phyloP scores from a whole-genome alignment of 2,888 invertebrate genomes.

The Eudemis profundana region DNA sequence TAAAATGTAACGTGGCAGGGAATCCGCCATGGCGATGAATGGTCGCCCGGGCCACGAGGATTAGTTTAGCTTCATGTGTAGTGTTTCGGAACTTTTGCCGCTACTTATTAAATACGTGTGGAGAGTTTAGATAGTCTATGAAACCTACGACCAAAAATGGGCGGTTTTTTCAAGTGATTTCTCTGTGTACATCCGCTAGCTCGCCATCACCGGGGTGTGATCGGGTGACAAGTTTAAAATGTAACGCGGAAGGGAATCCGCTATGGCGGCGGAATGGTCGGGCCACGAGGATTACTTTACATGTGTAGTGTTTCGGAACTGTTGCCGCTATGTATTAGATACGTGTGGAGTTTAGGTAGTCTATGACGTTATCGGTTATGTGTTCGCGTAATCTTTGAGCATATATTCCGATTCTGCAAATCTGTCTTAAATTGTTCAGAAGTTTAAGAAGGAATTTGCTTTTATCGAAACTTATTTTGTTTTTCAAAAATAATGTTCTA shows the following conservation, averaged over 20 bases:
- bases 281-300: constrained; percentile 34
- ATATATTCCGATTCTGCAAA: too few species aligned
- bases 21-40: constrained; percentile 41
- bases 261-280: constrained; percentile 33
- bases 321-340: neutral
- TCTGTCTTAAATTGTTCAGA: too few species aligned
- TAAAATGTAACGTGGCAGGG: constrained; percentile 51
- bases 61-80: constrained; percentile 34
- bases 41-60: constrained; percentile 22
- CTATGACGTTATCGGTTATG: too few species aligned
- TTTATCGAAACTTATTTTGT: too few species aligned
- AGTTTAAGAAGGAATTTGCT: too few species aligned
- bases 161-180: neutral
- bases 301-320: constrained; percentile 22
- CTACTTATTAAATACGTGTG: too few species aligned
- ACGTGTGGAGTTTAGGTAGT: too few species aligned
- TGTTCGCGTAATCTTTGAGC: too few species aligned
- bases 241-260: constrained; percentile 49
- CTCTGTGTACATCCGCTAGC: constrained; percentile 2
- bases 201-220: constrained; percentile 54
- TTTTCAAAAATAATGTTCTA: too few species aligned
- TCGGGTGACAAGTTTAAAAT: constrained; percentile 65
- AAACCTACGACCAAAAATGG: too few species aligned
- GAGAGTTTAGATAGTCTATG: too few species aligned
- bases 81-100: constrained; percentile 18